These are phyloP conservation scores for Leucophenga varia DNA, from an alignment of 1,140 invertebrate species.

Conservation along the genomic window DNA sequence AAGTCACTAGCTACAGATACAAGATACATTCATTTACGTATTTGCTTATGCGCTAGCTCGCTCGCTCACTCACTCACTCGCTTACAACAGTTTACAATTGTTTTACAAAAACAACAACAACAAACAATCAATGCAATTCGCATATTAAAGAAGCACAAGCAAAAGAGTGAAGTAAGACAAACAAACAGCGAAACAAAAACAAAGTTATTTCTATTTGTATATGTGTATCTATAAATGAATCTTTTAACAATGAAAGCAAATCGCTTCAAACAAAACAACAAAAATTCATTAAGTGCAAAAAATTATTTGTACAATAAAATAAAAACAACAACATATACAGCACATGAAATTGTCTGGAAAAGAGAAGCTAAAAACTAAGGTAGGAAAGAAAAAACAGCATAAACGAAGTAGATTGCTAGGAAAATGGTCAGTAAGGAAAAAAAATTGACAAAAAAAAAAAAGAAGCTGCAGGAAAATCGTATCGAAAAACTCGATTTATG, in stretches of 20 bases:
- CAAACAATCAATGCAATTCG: not conserved
- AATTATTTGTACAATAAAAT: too few relatives aligned
- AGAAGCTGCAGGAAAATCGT: constrained; percentile 9
- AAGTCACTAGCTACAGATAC: constrained; percentile 25
- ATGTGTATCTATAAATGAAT: constrained; percentile 13
- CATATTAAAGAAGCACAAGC: constrained; percentile 2
- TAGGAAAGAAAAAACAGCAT: constrained; percentile 36
- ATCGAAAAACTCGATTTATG: constrained; percentile 46
- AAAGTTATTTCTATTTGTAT: constrained; percentile 1
- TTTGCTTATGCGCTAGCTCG: constrained; percentile 10
- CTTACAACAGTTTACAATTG: constrained; percentile 15
- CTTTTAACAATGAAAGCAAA: constrained; percentile 44
- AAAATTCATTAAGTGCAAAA: constrained; percentile 41
- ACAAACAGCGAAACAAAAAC: constrained; percentile 5
- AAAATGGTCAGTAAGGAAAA: too few relatives aligned
- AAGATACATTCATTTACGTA: constrained; percentile 9
- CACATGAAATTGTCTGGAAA: too few relatives aligned
- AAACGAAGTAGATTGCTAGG: too few relatives aligned
- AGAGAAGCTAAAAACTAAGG: constrained; percentile 40
- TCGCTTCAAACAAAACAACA: constrained; percentile 48
- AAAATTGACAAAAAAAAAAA: constrained; percentile 21
- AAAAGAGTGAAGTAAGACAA: too few relatives aligned
- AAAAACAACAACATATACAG: too few relatives aligned
- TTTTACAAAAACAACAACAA: constrained; percentile 4
- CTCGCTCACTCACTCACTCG: too few relatives aligned